Evolutionary conservation across 2,888 invertebrate species (phyloP).

Genomic region (Cryptocephalus moraei): DNA sequence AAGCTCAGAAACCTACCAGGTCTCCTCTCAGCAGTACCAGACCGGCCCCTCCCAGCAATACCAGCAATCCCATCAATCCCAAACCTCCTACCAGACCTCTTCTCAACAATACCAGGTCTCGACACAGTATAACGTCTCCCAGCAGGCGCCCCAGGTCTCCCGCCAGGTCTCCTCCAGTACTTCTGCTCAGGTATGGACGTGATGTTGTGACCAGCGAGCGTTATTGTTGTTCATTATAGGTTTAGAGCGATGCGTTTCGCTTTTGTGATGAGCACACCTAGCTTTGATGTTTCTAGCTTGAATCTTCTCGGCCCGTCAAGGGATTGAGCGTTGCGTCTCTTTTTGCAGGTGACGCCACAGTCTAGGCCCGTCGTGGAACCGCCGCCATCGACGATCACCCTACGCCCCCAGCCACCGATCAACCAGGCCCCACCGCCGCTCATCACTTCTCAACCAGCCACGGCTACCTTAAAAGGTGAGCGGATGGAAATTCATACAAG

Average conservation of each 20-base stretch:
- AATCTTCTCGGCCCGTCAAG: too few relatives aligned
- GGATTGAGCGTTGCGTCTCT: neutral
- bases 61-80: constrained; percentile 5
- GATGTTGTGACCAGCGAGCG: too few relatives aligned
- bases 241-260: too few relatives aligned
- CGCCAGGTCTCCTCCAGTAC: too few relatives aligned
- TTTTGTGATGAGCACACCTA: too few relatives aligned
- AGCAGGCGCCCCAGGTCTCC: too few relatives aligned
- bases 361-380: constrained; percentile 40
- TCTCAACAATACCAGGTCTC: constrained; percentile 1
- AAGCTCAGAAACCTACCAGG: constrained; percentile 1
- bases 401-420: constrained; percentile 64
- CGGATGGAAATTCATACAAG: neutral
- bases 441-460: constrained; percentile 70
- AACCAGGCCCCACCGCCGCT: constrained; percentile 68
- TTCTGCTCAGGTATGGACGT: too few relatives aligned
- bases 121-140: neutral
- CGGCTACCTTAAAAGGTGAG: constrained; percentile 57
- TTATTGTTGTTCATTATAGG: too few relatives aligned
- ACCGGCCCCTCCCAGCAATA: constrained; percentile 14
- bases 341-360: constrained; percentile 18
- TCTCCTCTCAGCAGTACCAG: constrained; percentile 13
- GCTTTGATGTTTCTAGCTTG: too few relatives aligned
- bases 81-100: neutral
- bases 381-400: constrained; percentile 59